Base-by-base conservation (phyloP, 2,888 invertebrate genomes). In the Colostygia pectinataria region DNA sequence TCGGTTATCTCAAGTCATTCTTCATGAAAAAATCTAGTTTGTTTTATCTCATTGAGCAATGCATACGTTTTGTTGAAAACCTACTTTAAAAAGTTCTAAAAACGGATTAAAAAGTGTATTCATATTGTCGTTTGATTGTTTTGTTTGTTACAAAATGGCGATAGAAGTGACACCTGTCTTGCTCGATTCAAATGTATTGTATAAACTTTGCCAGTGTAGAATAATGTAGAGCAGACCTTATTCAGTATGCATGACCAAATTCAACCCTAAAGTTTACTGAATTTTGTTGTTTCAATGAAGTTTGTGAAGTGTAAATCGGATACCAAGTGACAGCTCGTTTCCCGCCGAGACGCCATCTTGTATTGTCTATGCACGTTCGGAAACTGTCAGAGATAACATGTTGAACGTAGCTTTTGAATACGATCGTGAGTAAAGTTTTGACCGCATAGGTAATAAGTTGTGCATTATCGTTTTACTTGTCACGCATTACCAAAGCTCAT, bases 321-420 rank as follows among this genome's bases (percentile, higher is more conserved):
- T 28, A 14, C 28, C 9, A 39, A 59, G 53, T 69, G 69, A 69
- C 68, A 42, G 31, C 55, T 64, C 51, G 36, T 64, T 70, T 75
- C 69, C 61, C 49, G 43, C 36, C 44, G 59, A 59, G 51, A 57
- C 69, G 69, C 68, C 73, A 78, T 76, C 59, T 74, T 75, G 63
- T 39, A 56, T 76, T 71, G 65, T 69, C 65, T 65, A 53, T 65
- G 61, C 27, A 18, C 8, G 39, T 62, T 61, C 53, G 47, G 59
- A 57, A 71, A 61, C 65, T 69, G 71, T 63, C 74, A 69, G 32
- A 65, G 66, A 64, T 59, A 74, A 62, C 46, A 84, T 85, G 83
- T 74, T 81, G 58, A 92, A 92, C 77, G 83, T 82, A 53, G 92
- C 89, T 4, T 92, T 92, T 70, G 90, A 91, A 65, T 85, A 77